Evolutionary conservation across 2,113 vertebrate genomes (phyloP), one percentile per base, ranked within the genome.

Genomic region (Arvicanthis niloticus): DNA sequence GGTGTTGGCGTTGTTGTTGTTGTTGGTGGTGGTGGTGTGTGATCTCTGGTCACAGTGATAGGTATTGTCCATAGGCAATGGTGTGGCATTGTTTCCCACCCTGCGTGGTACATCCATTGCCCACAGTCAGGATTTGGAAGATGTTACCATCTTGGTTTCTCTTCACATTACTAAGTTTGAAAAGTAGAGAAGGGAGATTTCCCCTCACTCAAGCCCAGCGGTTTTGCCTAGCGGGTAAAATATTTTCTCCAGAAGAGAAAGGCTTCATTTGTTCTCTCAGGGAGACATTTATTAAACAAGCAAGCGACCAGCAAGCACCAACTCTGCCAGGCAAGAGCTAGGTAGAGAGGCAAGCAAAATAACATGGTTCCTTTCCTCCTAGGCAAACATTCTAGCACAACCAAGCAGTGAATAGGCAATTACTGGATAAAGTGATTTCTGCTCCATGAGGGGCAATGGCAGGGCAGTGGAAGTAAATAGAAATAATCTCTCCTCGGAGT

Each of bases 221-320:
- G 51, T 67, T 95, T 94, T 93, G 62, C 51, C 73, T 62, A 70
- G 10, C 76, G n/a, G 22, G n/a, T 91, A 87, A 93, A 89, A n/a
- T 88, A 85, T 86, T 94, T 88, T 76, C 68, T 91, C 16, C 22
- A 70, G 86, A 93, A 97, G 91, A 88, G 53, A 96, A 95, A 96
- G 42, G 7, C 42, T 73, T 94, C n/a, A 10, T 73, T 91, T 82
- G 77, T 77, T 89, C 40, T 81, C 34, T 81, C 8, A 26, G 3
- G 58, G 37, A 96, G 75, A 40, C 80, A 86, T 94, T 92, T 96
- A 89, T 91, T 91, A 16, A 88, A n/a, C 85, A 93, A 85, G 70
- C 65, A 82, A 76, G 70, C 70, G 75, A 76, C 95, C 56, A 88
- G 37, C 34, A 45, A 29, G 62, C 34, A 76, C 40, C 3, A 88